Evolutionary conservation across 2,797 vertebrate genomes (phyloP), one percentile per base, ranked within the genome.

Genomic region (Melanotaenia maccullochi): DNA sequence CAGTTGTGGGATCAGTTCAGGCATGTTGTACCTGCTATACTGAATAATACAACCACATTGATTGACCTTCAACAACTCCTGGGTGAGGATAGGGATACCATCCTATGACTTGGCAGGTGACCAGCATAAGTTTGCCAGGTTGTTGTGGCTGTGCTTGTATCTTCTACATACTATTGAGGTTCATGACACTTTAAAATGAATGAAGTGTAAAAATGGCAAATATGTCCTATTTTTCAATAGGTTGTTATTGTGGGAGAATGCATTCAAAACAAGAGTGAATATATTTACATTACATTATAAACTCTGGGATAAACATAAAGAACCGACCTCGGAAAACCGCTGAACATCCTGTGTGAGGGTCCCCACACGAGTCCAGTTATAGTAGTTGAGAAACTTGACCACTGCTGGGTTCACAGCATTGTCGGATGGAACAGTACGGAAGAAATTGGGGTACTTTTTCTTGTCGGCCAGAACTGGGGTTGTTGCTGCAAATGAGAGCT

Each of bases 371-470:
- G 94, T 97, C 98, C 98, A 99, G 79, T 96, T 96, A 93, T 96
- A 99, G 90, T 91, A 93, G 88, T 94, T 97, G 55, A 99, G 96
- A 82, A 99, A 94, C 92, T 99, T 99, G 65, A 99, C 94, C 70
- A 99, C 97, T 58, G 98, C 98, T 0, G 98, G 98, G 83, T 99
- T 99, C 87, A 99, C 98, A 0, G 98, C 97, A 5, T 99, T 99
- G 93, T 99, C 98, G 14, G 98, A 99, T 0, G 98, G 98, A 77
- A 99, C 98, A 0, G 98, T 99, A 86, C 98, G 96, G 92, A 99
- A 99, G 94, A 99, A 99, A 90, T 99, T 98, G 52, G 98, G 98
- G 79, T 98, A 99, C 83, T 99, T 99, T 92, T 99, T 99, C 95
- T 97, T 99, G 93, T 99, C 98, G 5, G 96, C 98, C 89, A 99